Evolutionary conservation across 2,113 vertebrate genomes (phyloP), one percentile per base, ranked within the genome.

Genomic region (Chaetodon trifascialis): DNA sequence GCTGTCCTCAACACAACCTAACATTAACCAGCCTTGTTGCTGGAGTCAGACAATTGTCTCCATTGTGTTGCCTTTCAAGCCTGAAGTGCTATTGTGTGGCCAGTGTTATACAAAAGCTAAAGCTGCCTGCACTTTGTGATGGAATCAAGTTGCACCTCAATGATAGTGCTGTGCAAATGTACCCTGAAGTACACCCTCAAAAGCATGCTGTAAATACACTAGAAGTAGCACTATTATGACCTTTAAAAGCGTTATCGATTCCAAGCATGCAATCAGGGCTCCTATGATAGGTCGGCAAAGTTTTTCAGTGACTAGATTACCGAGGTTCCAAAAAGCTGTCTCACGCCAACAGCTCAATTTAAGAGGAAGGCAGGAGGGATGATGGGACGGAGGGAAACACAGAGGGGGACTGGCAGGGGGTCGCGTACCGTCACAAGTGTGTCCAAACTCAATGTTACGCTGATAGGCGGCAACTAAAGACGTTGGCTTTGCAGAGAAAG

Each of bases 301-400:
- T 87, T 86, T 83, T 76, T 67, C 68, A 74, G 40, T 54, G 74
- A 67, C 44, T 38, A 76, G 62, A 89, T 80, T 79, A 83, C 40
- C 0, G 23, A 58, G 79, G 76, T 80, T 86, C 87, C 90, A 91
- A 80, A 86, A 82, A 88, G 49, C 87, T 82, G 91, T 89, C 89
- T 68, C 16, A 36, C 30, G 36, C 59, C 60, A 82, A 91, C 90
- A 86, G 73, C 86, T 92, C 87, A 93, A 92, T 92, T 89, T 87
- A 73, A 69, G 47, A 49, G 38, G 60, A 75, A 76, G 38, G 58
- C 56, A 67, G 46, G 23, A 74, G 60, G 71, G 67, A 63, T 78
- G 82, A 83, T 63, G 56, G 71, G 75, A 67, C 38, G 44, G 58
- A 40, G 75, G 54, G 59, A 71, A 30, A 63, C 2, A 30, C 55